Conservation (phyloP, 2,113 vertebrate species). For the Acrocephalus arundinaceus region DNA sequence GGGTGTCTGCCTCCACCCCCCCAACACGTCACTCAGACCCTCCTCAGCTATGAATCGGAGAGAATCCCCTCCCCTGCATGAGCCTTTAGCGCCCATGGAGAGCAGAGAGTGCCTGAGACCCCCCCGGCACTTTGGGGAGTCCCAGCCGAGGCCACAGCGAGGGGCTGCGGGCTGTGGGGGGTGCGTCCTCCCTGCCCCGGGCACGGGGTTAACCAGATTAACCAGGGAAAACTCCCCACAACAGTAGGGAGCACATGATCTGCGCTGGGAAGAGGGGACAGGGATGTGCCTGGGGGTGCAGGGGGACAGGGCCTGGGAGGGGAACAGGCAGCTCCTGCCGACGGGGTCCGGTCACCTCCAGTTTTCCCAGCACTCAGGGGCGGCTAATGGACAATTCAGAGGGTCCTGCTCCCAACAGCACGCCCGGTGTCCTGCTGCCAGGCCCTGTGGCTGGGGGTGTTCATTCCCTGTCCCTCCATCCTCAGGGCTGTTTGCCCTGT, state of each 20-base stretch:
- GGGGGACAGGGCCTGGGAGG: not conserved
- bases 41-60: not conserved
- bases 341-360: too few relatives aligned
- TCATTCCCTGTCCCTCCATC: not conserved
- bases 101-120: not conserved
- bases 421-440: rapidly evolving
- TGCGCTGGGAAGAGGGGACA: not conserved
- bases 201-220: rapidly evolving
- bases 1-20: not conserved
- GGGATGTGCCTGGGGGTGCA: not conserved
- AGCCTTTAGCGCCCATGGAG: rapidly evolving
- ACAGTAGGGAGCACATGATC: not conserved
- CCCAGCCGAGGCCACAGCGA: not conserved
- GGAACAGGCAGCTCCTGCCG: not conserved
- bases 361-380: not conserved
- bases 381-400: rapidly evolving
- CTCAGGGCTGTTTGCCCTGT: rapidly evolving
- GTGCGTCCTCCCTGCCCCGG: too few relatives aligned
- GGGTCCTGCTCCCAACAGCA: rapidly evolving
- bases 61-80: not conserved
- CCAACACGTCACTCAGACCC: rapidly evolving
- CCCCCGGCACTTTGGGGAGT: not conserved
- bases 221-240: too few relatives aligned
- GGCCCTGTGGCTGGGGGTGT: rapidly evolving
- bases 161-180: not conserved